A percentile compares a stretch with the other conserved stretches of the same genome.
These are phyloP conservation scores for Oreohelix idahoensis DNA, from an alignment of 1,140 invertebrate species.

Conservation along the genomic window DNA sequence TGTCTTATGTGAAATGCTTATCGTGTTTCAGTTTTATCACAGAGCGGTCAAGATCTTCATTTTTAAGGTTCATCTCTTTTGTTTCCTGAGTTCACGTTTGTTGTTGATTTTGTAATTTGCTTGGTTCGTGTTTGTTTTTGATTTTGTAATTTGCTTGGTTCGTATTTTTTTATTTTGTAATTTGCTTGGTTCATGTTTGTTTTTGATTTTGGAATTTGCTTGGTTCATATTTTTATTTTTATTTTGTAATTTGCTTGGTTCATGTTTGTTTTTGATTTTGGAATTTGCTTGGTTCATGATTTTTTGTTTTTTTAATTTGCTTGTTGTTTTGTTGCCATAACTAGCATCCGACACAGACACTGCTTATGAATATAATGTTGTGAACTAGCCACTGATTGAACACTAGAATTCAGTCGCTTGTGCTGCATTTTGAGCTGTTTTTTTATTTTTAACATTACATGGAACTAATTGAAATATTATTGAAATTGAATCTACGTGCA, in stretches of 20 bases:
- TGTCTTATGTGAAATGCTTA: not conserved
- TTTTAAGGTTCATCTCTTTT: constrained; percentile 29
- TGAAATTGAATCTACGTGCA: no score
- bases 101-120: not conserved
- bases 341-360: no score
- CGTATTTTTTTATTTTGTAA: not conserved
- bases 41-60: constrained; percentile 13
- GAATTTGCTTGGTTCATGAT: no score
- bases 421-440: no score
- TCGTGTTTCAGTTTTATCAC: constrained; percentile 30
- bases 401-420: no score
- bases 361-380: no score
- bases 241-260: not conserved
- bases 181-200: constrained; percentile 16
- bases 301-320: not conserved
- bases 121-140: not conserved
- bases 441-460: no score
- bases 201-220: not conserved
- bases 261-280: not conserved
- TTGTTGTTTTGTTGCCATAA: no score
- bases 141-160: not conserved
- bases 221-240: no score
- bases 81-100: not conserved
- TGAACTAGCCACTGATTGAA: no score
- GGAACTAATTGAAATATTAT: no score